Percentiles rank a stretch among this genome's conserved stretches.
Evolutionary conservation across 2,113 vertebrate genomes (phyloP).

Genomic region (Scortum barcoo): DNA sequence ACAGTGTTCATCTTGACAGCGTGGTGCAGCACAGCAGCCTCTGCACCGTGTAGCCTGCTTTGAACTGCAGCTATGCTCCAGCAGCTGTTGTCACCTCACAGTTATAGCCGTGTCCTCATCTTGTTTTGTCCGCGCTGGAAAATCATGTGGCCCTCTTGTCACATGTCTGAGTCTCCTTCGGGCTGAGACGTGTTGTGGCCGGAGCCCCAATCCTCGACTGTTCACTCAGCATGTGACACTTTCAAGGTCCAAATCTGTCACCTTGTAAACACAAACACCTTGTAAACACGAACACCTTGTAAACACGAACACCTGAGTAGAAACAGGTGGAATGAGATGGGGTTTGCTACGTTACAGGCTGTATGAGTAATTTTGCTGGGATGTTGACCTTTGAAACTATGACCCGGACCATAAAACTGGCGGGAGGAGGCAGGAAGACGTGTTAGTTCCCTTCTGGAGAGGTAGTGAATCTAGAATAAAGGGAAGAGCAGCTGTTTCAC

Average conservation of each 20-base stretch:
- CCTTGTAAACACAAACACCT: not conserved
- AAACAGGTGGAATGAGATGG: not conserved
- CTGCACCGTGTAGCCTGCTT: conserved; percentile 6
- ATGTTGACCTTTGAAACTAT: not conserved
- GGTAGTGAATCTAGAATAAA: no score
- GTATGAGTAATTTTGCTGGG: no score
- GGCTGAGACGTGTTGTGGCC: conserved; percentile 3
- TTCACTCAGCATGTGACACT: not conserved
- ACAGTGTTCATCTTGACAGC: not conserved
- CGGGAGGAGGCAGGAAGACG: no score
- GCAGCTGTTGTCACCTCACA: conserved; percentile 74
- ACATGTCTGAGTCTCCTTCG: conserved; percentile 42
- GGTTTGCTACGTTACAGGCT: not conserved
- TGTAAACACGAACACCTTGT: not conserved
- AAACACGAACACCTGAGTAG: not conserved
- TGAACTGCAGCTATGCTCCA: conserved; percentile 35
- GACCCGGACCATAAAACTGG: not conserved
- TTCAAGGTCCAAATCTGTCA: not conserved
- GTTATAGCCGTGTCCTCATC: conserved; percentile 66
- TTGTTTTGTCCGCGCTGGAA: conserved; percentile 50
- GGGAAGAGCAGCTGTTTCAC: not conserved
- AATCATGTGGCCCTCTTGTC: conserved; percentile 43
- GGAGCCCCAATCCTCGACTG: not conserved
- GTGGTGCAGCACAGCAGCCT: not conserved
- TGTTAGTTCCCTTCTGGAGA: not conserved